A percentile compares a stretch with the other conserved stretches of the same genome.
These are phyloP conservation scores for Pyrocoelia pectoralis DNA, from an alignment of 2,888 invertebrate species.

Conservation along the genomic window DNA sequence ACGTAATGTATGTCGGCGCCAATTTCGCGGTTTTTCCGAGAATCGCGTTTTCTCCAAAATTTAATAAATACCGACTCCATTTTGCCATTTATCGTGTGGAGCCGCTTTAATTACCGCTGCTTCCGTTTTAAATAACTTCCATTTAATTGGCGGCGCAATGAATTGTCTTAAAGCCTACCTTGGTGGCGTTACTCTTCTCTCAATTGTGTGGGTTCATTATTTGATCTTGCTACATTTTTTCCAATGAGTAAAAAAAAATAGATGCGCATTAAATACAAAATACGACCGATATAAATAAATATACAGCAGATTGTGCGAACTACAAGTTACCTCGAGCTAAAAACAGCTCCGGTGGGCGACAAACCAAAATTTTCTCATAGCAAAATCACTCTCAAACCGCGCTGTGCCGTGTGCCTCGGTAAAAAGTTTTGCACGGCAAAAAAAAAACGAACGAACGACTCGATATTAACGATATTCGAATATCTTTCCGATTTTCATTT, in stretches of 20 bases:
- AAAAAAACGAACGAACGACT: constrained; percentile 53
- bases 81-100: constrained; percentile 24
- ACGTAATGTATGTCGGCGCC: neutral
- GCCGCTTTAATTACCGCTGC: constrained; percentile 44
- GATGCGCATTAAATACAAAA: constrained; percentile 34
- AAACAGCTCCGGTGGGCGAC: constrained; percentile 57
- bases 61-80: constrained; percentile 14
- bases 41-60: constrained; percentile 4
- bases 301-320: constrained; percentile 48
- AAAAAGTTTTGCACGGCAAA: constrained; percentile 41
- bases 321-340: constrained; percentile 55
- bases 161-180: constrained; percentile 1
- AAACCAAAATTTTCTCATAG: constrained; percentile 56
- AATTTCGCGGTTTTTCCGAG: constrained; percentile 6
- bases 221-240: neutral
- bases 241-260: constrained; percentile 16
- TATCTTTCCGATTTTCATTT: constrained; percentile 40
- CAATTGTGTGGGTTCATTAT: too few species aligned
- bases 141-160: constrained; percentile 33
- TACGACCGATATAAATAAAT: constrained; percentile 42
- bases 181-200: too few species aligned
- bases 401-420: constrained; percentile 53
- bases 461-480: constrained; percentile 44
- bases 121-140: constrained; percentile 44
- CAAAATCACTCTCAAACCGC: constrained; percentile 57